phyloP scores from a whole-genome alignment of 2,797 vertebrate species.

The Labroides dimidiatus region DNA sequence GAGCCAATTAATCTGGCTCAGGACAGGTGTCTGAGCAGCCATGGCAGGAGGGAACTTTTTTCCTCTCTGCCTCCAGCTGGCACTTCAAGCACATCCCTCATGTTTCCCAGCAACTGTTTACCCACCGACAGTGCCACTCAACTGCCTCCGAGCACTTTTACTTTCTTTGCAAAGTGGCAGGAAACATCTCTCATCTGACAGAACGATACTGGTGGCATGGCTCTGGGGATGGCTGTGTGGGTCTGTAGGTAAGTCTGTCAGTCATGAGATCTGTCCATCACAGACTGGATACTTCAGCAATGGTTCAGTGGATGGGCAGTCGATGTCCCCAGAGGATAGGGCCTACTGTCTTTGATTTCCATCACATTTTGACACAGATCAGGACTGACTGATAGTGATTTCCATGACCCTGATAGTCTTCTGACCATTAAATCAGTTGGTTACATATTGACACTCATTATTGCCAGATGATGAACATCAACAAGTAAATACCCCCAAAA shows the following conservation, averaged over 20 bases:
- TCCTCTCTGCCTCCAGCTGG: slow-evolving; percentile 57
- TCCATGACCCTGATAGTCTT: not conserved
- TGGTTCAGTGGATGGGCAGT: not conserved
- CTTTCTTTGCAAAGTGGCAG: slow-evolving; percentile 22
- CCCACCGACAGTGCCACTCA: slow-evolving; percentile 28
- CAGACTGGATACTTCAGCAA: not conserved
- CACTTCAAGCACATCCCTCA: slow-evolving; percentile 44
- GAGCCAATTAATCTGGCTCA: slow-evolving; percentile 60
- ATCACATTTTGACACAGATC: not conserved
- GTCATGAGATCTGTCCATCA: not conserved
- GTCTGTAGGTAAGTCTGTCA: not conserved
- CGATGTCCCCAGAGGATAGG: too few relatives aligned
- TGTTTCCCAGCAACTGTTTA: slow-evolving; percentile 39
- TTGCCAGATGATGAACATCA: not conserved
- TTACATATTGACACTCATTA: not conserved
- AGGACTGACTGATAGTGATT: too few relatives aligned
- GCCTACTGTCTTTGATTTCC: not conserved
- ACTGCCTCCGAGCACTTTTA: slow-evolving; percentile 28
- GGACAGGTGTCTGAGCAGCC: slow-evolving; percentile 47
- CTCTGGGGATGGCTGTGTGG: not conserved
- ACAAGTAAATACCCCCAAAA: not conserved
- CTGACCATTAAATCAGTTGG: not conserved
- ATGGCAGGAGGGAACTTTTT: slow-evolving; percentile 49
- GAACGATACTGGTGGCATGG: not conserved
- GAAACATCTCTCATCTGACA: slow-evolving; percentile 1